Evolutionary conservation across 1,140 invertebrate genomes (phyloP), one percentile per base, ranked within the genome.

Genomic region (Tetragnatha versicolor): DNA sequence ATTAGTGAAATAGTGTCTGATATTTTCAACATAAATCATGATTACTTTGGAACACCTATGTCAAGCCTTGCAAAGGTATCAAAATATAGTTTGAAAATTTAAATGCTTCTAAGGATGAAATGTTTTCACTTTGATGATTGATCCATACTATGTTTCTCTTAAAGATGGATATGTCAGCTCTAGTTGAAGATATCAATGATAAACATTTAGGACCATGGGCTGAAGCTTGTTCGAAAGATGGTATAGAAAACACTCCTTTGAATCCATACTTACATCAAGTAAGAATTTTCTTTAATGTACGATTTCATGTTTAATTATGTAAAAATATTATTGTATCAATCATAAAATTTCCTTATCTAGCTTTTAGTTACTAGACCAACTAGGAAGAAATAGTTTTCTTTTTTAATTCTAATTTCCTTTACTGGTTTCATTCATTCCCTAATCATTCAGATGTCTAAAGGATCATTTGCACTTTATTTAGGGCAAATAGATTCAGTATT

Each of bases 171-270:
- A 80, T 94, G 85, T 88, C 88, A n/a, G 88, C 89, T 27, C 90
- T 94, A 31, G 92, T 94, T 0, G 93, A 95, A 80, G 94, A 96
- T 82, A 93, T 93, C 0, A 96, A 96, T 86, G 94, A 96, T 84
- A 95, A 95, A 84, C 95, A 96, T 85, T 89, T 96, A 87, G 90
- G 89, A 0, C 94, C 94, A 9, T 97, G 95, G 95, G 94, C 93
- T 5, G 91, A 92, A 83, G 90, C 93, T 55, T 96, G 94, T 85
- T 88, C 90, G 78, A 87, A 88, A 81, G 91, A 93, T 86, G 88
- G 88, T 49, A 90, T 96, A 25, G 87, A 89, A 80, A 95, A 95
- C 85, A 94, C 93, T 55, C 94, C 94, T 31, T 87, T 97, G 0
- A 93, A 93, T 76, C 94, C 95, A 1, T 94, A 93, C 83, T 91